Evolutionary conservation across 2,113 vertebrate species (phyloP), one percentile per base, ranked within the genome.

Genomic region (Eidolon helvum): DNA sequence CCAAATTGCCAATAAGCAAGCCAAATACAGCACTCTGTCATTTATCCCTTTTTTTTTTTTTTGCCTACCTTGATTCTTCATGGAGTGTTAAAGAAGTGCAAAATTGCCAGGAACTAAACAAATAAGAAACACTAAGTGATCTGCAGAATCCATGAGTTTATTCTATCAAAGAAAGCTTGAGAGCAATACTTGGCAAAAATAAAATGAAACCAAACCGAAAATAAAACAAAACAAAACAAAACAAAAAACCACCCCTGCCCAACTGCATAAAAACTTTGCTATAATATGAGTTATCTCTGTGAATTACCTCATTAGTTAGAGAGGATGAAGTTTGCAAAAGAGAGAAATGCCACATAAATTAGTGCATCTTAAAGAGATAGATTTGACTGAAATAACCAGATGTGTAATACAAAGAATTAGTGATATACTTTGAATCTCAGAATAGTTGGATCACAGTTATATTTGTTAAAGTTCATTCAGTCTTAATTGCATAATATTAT

Each of bases 61-160:
- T 93, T 86, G 30, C 21, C 75, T 92, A 87, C 33, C 12, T 96
- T 75, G 57, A 79, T 33, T 87, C 40, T 87, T 84, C 50, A 9
- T 1, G 9, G 15, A 79, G 40, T 69, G 59, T 63, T 95, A 77
- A 93, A 96, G 21, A 87, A 94, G 40, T 43, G 5, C 24, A 61
- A 84, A 63, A 66, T 35, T 79, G 65, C 30, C 15, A 90, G 50
- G 93, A 96, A 84, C 66, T 18, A 87, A 71, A 21, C 87, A 69
- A 83, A 59, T 26, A 69, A 28, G 30, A 77, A 95, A 30, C 38
- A 75, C 0, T 63, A 78, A 87, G 40, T 45, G 40, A 74, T 65
- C 19, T 59, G 30, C 90, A 87, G 57, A 90, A 79, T 80, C 30
- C 55, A 66, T 72, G 77, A 50, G 8, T 92, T 96, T 93, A 72